phyloP scores from a whole-genome alignment of 1,140 invertebrate genomes.

The Mya arenaria region DNA sequence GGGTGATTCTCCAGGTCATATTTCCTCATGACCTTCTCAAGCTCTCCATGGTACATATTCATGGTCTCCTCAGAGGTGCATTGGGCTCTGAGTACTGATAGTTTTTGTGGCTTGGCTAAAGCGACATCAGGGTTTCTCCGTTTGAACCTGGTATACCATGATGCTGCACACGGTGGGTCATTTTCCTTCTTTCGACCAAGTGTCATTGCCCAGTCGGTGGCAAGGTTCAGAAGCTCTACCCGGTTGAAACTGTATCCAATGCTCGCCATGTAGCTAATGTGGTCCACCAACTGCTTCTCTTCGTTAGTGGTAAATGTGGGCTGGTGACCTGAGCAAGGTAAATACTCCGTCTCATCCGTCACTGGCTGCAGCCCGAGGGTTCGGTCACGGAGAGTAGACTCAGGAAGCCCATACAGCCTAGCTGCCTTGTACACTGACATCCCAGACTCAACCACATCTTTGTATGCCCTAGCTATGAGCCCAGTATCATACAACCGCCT shows the following conservation, averaged over 20 bases:
- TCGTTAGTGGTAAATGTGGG: background rate
- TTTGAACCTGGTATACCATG: constrained; percentile 35
- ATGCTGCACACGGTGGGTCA: too few species aligned
- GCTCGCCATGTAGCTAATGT: constrained; percentile 35
- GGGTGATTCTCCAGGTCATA: constrained; percentile 15
- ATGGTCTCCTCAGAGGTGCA: background rate
- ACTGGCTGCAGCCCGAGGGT: too few species aligned
- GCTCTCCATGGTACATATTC: background rate
- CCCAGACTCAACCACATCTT: background rate
- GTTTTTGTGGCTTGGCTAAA: constrained; percentile 92
- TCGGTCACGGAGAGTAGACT: constrained; percentile 34
- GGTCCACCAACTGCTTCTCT: constrained; percentile 22
- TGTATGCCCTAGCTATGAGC: too few species aligned
- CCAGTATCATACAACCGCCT: too few species aligned
- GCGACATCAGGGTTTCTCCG: constrained; percentile 85
- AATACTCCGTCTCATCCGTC: background rate
- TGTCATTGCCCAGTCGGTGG: constrained; percentile 9
- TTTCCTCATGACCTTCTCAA: constrained; percentile 10
- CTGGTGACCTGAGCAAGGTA: background rate
- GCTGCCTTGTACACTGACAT: constrained; percentile 34
- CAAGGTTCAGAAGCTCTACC: background rate
- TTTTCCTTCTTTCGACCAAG: too few species aligned
- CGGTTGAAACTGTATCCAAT: constrained; percentile 34
- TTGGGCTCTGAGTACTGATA: constrained; percentile 77
- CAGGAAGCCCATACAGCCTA: constrained; percentile 15